These are phyloP conservation scores for Lepisosteus osseus DNA, from an alignment of 2,113 vertebrate genomes.

Conservation along the genomic window DNA sequence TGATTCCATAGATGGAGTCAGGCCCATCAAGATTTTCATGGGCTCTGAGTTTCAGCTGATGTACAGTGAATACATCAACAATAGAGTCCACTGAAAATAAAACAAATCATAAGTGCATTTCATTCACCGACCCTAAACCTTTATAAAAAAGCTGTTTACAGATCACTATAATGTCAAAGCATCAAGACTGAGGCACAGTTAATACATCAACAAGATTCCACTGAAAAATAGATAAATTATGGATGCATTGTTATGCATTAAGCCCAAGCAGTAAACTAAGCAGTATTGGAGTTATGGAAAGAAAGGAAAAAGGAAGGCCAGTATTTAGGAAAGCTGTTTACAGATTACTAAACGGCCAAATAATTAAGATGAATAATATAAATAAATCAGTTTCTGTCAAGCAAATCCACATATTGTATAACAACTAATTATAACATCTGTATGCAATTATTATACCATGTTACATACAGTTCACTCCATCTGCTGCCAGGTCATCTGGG, in stretches of 20 bases:
- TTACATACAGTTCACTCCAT: constrained; percentile 70
- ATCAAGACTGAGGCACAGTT: neutral
- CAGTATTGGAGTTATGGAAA: neutral
- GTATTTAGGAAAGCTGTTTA: neutral
- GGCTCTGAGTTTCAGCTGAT: constrained; percentile 63
- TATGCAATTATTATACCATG: too few species aligned
- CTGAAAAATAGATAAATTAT: too few species aligned
- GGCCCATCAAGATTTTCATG: constrained; percentile 57
- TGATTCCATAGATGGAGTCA: constrained; percentile 71
- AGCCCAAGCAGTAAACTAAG: too few species aligned
- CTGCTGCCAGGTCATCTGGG: constrained; percentile 66
- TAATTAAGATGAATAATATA: too few species aligned
- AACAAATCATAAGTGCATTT: neutral
- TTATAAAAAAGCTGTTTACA: neutral
- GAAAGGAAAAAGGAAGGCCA: neutral
- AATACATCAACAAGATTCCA: neutral
- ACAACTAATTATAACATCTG: too few species aligned
- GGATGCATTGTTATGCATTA: too few species aligned
- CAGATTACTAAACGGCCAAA: neutral
- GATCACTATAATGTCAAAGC: neutral
- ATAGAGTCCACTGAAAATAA: constrained; percentile 77
- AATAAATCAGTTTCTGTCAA: too few species aligned
- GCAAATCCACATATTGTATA: too few species aligned
- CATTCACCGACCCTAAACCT: neutral
- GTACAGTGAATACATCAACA: constrained; percentile 76